Base-by-base conservation (phyloP, 2,113 vertebrate genomes). In the Nothoprocta perdicaria region DNA sequence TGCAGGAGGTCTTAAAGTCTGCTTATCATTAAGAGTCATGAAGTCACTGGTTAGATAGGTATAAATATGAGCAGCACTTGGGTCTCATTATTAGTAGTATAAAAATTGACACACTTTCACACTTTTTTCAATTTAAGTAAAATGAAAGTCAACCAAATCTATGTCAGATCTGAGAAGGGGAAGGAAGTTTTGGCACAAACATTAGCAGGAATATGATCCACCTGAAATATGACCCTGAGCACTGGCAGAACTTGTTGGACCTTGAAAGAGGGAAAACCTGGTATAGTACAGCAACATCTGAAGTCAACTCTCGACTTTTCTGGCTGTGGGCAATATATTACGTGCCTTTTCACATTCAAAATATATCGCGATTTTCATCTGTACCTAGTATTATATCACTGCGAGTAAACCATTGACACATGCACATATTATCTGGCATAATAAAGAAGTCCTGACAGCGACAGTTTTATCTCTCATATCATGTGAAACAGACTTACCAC, bases 261-360 rank as follows among this genome's bases (percentile, higher is more conserved):
- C 0, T 9, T 33, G 24, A 63, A 88, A 75, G 65, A 46, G 12
- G 24, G 48, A 78, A 79, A 75, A 78, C 17, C 15, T 50, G n/a
- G 15, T 16, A 27, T 1, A 67, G 15, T 12, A n/a, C 18, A 62
- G n/a, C 41, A 84, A 50, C 4, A 50, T 40, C 77, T 68, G 74
- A 84, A 67, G 7, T 9, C 78, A 48, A 53, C 18, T 67, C 58
- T 6, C 5, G 88, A 24, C 7, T 46, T 33, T 11, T 67, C 26
- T 21, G n/a, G 35, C 19, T 35, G 45, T 41, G 77, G 60, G 29
- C 31, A 46, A n/a, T 2, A 65, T 12, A 43, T 23, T 62, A 17
- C 0, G 0, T 21, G 35, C 19, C 31, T 75, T 55, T 84, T 45
- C 18, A 84, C 0, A 0, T 33, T 23, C 17, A 63, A 83, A 53